Evolutionary conservation across 1,140 invertebrate genomes (phyloP).

Genomic region (Dreissena rostriformis): DNA sequence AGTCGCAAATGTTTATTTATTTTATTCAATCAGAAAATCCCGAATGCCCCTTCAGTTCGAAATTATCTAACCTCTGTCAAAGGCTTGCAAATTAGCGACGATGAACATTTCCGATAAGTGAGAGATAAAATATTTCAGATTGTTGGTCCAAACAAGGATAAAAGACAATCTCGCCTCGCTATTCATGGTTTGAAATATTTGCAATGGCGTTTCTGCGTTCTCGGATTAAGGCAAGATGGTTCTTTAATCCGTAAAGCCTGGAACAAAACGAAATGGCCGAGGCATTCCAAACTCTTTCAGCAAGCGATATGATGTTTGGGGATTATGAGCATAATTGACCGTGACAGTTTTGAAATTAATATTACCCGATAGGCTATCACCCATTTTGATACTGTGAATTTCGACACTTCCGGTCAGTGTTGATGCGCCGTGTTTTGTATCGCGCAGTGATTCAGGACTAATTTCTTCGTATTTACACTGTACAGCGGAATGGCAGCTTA

Average conservation of each 20-base stretch:
- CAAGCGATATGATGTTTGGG: slow-evolving; percentile 33
- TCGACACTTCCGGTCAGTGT: slow-evolving; percentile 24
- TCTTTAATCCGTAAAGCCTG: slow-evolving; percentile 45
- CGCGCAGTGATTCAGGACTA: too few relatives aligned
- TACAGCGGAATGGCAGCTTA: too few relatives aligned
- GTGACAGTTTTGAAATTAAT: slow-evolving; percentile 58
- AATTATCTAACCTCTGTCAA: slow-evolving; percentile 7
- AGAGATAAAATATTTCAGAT: slow-evolving; percentile 55
- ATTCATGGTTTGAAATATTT: slow-evolving; percentile 57
- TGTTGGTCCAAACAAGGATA: slow-evolving; percentile 48
- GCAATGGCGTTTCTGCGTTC: slow-evolving; percentile 30
- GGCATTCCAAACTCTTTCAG: slow-evolving; percentile 23
- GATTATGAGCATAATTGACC: slow-evolving; percentile 52
- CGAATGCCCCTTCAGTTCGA: background rate
- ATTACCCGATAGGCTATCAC: slow-evolving; percentile 28
- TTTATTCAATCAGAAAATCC: background rate
- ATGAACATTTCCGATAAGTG: slow-evolving; percentile 46
- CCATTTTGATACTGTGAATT: background rate
- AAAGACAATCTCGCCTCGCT: slow-evolving; percentile 47
- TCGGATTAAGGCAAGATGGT: slow-evolving; percentile 36
- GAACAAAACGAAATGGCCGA: slow-evolving; percentile 42
- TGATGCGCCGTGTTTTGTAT: background rate
- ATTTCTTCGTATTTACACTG: too few relatives aligned
- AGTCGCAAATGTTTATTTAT: too few relatives aligned
- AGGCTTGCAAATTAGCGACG: slow-evolving; percentile 9